Evolutionary conservation across 2,797 vertebrate species (phyloP), one percentile per base, ranked within the genome.

Genomic region (Gymnoscopelus microlampas): DNA sequence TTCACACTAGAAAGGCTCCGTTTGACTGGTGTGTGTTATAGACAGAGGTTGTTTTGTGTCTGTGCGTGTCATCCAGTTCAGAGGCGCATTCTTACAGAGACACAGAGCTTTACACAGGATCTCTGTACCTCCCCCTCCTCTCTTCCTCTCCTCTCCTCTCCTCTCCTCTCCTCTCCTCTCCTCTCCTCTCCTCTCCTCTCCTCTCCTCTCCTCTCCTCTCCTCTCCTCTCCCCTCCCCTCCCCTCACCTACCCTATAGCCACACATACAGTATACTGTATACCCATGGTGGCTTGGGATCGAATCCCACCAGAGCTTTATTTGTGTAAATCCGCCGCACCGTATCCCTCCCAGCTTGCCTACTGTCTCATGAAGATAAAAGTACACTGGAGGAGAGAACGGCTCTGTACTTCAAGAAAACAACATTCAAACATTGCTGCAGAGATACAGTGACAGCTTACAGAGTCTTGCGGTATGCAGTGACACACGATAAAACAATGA

Each of bases 21-120:
- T 86, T 85, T 80, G 74, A 82, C 71, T 39, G 71, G 73, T 77
- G 74, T 62, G 60, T 66, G 60, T 72, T 56, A 63, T 79, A 74
- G 79, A 89, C 84, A 86, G 79, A 81, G 79, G 83, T 85, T 85
- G 85, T 89, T 87, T 87, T 88, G 66, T 68, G 88, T 88, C 76
- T 80, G 75, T 56, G 77, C 49, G 89, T 90, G 85, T 89, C 87
- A 88, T 88, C 69, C 81, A 77, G 88, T 90, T 90, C 88, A 90
- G 78, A 90, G 87, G 82, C 4, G 51, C 85, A 88, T 91, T 90
- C 85, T 90, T 84, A 79, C 70, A 73, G 83, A 70, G 77, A 87
- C 88, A 88, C 84, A 87, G 84, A 13, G 26, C 83, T 84, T 85
- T 76, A 81, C 82, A 79, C 76, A 23, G 55, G n/a, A 7, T 13